Percentiles rank a stretch among this genome's conserved stretches.
phyloP scores from a whole-genome alignment of 2,113 vertebrate species.

The Myotis yumanensis region DNA sequence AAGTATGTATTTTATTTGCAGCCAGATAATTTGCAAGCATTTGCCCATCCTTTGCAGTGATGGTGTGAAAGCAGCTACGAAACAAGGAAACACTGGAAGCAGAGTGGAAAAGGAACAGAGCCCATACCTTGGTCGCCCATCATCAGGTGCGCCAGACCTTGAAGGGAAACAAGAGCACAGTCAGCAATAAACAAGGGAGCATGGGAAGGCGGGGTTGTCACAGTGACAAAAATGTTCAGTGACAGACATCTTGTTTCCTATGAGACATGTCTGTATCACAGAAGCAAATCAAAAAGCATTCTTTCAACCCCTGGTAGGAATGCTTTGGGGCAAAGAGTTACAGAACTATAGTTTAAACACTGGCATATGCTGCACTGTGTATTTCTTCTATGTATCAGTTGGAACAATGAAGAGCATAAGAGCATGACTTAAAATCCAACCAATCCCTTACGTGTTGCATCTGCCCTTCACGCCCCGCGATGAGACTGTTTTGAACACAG shows the following conservation, averaged over 20 bases:
- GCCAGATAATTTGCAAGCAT: constrained; percentile 88
- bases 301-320: constrained; percentile 88
- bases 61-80: constrained; percentile 86
- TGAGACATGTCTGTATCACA: constrained; percentile 89
- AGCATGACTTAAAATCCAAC: constrained; percentile 81
- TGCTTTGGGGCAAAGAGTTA: constrained; percentile 87
- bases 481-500: constrained; percentile 66
- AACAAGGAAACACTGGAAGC: constrained; percentile 88
- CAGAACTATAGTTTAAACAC: constrained; percentile 78
- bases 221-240: constrained; percentile 88
- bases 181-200: constrained; percentile 98
- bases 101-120: constrained; percentile 95
- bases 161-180: constrained; percentile 99
- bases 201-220: constrained; percentile 92
- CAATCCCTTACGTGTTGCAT: constrained; percentile 70
- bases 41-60: constrained; percentile 84
- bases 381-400: constrained; percentile 73
- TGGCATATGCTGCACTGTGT: constrained; percentile 73
- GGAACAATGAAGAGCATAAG: constrained; percentile 69
- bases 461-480: constrained; percentile 66
- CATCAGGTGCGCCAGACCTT: constrained; percentile 99
- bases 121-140: constrained; percentile 99
- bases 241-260: constrained; percentile 90
- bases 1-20: constrained; percentile 87
- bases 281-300: constrained; percentile 87